Conservation (phyloP, 1,140 invertebrate genomes). For the Plectrocnemia conspersa region DNA sequence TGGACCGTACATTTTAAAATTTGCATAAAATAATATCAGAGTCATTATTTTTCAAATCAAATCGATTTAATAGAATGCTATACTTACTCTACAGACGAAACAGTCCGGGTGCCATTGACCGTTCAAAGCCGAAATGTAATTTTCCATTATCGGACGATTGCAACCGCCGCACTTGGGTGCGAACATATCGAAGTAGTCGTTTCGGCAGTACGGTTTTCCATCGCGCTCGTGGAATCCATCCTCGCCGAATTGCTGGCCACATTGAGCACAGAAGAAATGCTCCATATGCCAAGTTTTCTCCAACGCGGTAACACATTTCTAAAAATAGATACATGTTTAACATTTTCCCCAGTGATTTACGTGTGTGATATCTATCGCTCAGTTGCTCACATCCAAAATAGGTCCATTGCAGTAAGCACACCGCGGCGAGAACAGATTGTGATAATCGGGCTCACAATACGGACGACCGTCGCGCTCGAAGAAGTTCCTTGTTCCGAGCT, state of each 20-base stretch:
- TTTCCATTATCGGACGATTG: conserved; percentile 94
- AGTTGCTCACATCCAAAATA: conserved; percentile 94
- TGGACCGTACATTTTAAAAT: conserved; percentile 29
- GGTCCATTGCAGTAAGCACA: conserved; percentile 98
- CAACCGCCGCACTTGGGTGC: conserved; percentile 98
- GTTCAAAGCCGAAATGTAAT: conserved; percentile 97
- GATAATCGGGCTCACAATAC: conserved; percentile 98
- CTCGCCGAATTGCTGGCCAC: conserved; percentile 94
- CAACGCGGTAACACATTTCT: conserved; percentile 99
- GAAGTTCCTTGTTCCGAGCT: conserved; percentile 96
- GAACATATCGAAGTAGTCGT: conserved; percentile 98
- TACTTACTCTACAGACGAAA: conserved; percentile 97
- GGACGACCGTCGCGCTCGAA: conserved; percentile 95
- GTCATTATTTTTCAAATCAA: not conserved
- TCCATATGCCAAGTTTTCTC: conserved; percentile 99
- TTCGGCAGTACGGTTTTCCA: conserved; percentile 89
- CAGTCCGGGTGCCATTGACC: conserved; percentile 99
- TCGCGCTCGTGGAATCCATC: conserved; percentile 94
- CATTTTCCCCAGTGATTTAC: conserved; percentile 7
- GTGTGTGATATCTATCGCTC: no score
- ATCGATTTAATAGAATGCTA: conserved; percentile 25
- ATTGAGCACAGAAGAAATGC: conserved; percentile 98
- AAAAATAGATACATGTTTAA: conserved; percentile 41
- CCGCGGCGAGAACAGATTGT: conserved; percentile 95
- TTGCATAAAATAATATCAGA: not conserved